These are phyloP conservation scores for Bombus waltoni DNA, from an alignment of 1,140 invertebrate species.

Conservation along the genomic window DNA sequence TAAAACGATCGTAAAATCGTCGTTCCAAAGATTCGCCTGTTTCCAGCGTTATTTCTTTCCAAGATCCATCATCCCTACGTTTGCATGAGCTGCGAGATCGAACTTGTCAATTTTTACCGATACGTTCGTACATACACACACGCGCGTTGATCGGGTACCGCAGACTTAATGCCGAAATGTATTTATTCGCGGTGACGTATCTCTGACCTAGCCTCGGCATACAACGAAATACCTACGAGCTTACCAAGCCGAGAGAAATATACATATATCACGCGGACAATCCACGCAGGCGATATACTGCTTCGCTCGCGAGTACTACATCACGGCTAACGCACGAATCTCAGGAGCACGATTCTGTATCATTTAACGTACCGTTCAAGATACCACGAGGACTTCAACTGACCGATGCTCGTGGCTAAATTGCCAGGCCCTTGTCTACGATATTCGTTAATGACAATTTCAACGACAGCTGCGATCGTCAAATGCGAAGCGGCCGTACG, in stretches of 20 bases:
- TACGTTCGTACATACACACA: not conserved
- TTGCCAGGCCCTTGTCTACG: too few species aligned
- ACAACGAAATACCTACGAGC: not conserved
- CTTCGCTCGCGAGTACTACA: conserved; percentile 2
- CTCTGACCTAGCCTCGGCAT: not conserved
- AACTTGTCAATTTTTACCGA: not conserved
- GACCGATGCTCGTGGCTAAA: not conserved
- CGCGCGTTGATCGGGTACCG: not conserved
- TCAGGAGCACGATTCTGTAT: conserved; percentile 3
- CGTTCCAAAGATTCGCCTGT: too few species aligned
- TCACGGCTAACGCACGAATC: conserved; percentile 10
- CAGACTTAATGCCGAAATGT: not conserved
- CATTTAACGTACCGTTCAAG: conserved; percentile 1
- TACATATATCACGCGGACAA: not conserved
- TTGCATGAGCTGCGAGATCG: not conserved
- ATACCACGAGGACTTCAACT: not conserved
- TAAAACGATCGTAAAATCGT: too few species aligned
- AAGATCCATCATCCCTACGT: not conserved
- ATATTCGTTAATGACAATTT: not conserved
- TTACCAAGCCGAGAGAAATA: conserved; percentile 23
- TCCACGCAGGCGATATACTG: not conserved
- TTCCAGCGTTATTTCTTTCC: not conserved
- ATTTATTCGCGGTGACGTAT: not conserved
- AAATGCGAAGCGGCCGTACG: not conserved
- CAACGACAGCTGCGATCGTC: not conserved